Evolutionary conservation across 2,113 vertebrate genomes (phyloP).

Genomic region (Podiceps cristatus): DNA sequence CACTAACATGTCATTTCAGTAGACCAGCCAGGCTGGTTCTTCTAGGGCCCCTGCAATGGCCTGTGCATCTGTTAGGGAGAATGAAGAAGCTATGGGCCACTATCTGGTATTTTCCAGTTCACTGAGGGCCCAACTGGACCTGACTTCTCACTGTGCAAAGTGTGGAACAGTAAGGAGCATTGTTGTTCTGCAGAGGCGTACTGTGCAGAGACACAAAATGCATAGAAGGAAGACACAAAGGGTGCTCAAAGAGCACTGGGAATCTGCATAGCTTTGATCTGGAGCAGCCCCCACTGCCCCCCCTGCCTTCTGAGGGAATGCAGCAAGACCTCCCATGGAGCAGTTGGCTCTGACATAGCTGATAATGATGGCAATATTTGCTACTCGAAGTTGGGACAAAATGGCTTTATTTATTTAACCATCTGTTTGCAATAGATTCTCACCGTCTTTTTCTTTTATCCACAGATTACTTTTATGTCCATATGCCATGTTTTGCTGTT

Average conservation of each 20-base stretch:
- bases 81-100: neutral
- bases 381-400: neutral
- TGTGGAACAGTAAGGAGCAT: neutral
- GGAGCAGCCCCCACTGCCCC: neutral
- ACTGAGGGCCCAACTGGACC: neutral
- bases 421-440: neutral
- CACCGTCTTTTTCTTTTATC: neutral
- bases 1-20: neutral
- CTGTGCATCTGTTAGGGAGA: neutral
- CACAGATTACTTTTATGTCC: neutral
- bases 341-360: neutral
- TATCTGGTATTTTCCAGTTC: neutral
- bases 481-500: neutral
- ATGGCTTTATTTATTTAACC: neutral
- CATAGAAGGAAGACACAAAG: neutral
- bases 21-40: neutral
- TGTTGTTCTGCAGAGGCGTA: neutral
- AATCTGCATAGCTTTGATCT: neutral
- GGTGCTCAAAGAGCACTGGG: neutral
- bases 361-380: neutral
- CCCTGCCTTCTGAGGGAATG: neutral
- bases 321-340: accelerated
- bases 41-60: neutral
- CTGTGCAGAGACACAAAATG: neutral
- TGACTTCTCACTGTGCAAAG: neutral